Conservation (phyloP, 2,797 vertebrate genomes). For the Borostomias antarcticus region DNA sequence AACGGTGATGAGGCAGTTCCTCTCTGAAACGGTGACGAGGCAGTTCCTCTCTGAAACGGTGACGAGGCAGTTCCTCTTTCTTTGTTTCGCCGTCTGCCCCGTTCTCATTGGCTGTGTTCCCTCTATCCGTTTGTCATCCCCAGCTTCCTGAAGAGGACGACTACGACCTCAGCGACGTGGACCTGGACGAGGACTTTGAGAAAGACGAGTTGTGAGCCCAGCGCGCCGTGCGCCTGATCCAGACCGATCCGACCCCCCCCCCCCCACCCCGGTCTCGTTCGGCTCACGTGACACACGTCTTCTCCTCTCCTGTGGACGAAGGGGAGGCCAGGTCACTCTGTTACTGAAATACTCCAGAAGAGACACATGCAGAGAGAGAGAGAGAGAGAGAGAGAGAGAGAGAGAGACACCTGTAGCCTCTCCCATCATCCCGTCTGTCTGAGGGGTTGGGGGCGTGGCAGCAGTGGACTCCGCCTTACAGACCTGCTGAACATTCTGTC, state of each 20-base stretch:
- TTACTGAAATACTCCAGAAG: constrained; percentile 74
- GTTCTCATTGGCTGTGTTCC: background rate
- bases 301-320: constrained; percentile 79
- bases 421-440: constrained; percentile 57
- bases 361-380: constrained; percentile 51
- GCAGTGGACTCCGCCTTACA: constrained; percentile 50
- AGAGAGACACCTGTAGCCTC: constrained; percentile 60
- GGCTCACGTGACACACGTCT: constrained; percentile 42
- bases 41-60: background rate
- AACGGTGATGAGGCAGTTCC: no score
- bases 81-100: background rate
- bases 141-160: constrained; percentile 95
- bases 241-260: constrained; percentile 32
- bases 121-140: constrained; percentile 1
- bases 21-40: no score
- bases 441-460: constrained; percentile 24
- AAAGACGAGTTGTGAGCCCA: constrained; percentile 89
- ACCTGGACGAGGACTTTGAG: constrained; percentile 87
- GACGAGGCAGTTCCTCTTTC: background rate
- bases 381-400: no score
- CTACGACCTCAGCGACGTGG: constrained; percentile 93
- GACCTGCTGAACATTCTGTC: constrained; percentile 54
- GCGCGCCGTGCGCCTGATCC: constrained; percentile 27
- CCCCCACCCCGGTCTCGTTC: constrained; percentile 46
- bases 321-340: constrained; percentile 57